Percentiles rank a stretch among this genome's conserved stretches.
Evolutionary conservation across 35 echinoderm and acorn worm genomes (phyloP).

Genomic region (Nesometra sesokonis): DNA sequence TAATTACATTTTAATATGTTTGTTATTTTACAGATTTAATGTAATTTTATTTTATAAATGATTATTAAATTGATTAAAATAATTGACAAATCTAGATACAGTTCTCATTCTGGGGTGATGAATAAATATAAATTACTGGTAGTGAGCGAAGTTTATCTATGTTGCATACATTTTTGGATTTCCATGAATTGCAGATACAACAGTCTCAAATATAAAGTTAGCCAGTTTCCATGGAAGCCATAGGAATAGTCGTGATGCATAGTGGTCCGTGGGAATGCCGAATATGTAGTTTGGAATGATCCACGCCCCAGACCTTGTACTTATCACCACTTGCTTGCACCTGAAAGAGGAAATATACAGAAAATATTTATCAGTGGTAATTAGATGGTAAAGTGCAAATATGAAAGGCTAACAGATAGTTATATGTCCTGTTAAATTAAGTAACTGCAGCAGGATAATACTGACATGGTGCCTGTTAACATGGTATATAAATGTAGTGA

Average conservation of each 20-base stretch:
- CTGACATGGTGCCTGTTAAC: too few species aligned
- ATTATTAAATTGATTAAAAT: too few species aligned
- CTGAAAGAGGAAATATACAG: slow-evolving; percentile 19
- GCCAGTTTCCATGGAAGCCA: slow-evolving; percentile 71
- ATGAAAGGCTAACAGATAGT: too few species aligned
- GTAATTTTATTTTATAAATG: too few species aligned
- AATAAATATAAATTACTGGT: background rate
- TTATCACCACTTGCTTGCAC: slow-evolving; percentile 73
- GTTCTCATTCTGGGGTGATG: background rate
- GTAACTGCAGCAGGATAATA: too few species aligned
- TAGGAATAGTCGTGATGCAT: slow-evolving; percentile 52
- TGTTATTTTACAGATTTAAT: too few species aligned
- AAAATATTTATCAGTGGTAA: too few species aligned
- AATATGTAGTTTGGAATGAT: slow-evolving; percentile 85
- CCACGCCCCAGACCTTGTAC: slow-evolving; percentile 90
- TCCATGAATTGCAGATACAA: slow-evolving; percentile 38
- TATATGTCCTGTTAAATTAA: too few species aligned
- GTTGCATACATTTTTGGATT: slow-evolving; percentile 73
- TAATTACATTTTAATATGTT: too few species aligned
- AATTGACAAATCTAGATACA: background rate
- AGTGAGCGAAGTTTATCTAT: background rate
- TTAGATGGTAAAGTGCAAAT: too few species aligned
- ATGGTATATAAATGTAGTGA: too few species aligned
- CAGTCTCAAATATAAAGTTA: slow-evolving; percentile 43
- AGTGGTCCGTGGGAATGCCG: slow-evolving; percentile 68